These are phyloP conservation scores for Bruchidius siliquastri DNA, from an alignment of 2,888 invertebrate species.

Conservation along the genomic window DNA sequence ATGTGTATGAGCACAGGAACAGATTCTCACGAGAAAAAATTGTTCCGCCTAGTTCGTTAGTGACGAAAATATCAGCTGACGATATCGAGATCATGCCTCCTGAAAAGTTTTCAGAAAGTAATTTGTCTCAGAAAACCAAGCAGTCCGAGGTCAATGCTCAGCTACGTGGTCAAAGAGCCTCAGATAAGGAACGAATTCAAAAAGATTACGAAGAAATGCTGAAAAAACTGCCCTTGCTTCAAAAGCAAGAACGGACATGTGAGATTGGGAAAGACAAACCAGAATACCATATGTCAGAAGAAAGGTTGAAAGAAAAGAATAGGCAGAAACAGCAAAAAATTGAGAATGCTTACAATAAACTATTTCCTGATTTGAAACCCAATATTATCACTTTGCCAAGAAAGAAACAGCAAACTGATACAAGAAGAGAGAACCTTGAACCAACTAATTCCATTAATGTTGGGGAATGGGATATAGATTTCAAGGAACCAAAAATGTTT, in stretches of 20 bases:
- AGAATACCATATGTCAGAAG: conserved; percentile 45
- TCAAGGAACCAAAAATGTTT: conserved; percentile 25
- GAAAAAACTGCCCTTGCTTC: conserved; percentile 45
- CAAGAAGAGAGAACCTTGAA: conserved; percentile 12
- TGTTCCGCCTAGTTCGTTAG: conserved; percentile 31
- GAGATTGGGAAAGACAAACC: conserved; percentile 38
- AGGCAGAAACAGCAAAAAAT: conserved; percentile 49
- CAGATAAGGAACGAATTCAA: conserved; percentile 50
- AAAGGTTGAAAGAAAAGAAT: conserved; percentile 46
- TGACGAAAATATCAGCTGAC: conserved; percentile 40
- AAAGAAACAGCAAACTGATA: conserved; percentile 4
- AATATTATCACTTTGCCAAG: conserved; percentile 37
- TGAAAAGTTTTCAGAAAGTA: conserved; percentile 30
- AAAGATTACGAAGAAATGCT: conserved; percentile 51
- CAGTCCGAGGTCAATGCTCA: conserved; percentile 39
- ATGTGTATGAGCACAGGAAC: conserved; percentile 48
- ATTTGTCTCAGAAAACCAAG: conserved; percentile 31
- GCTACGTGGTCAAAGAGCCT: conserved; percentile 48
- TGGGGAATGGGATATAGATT: conserved; percentile 28
- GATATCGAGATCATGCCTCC: conserved; percentile 34
- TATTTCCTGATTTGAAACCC: conserved; percentile 33
- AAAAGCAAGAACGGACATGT: conserved; percentile 42
- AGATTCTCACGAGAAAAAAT: conserved; percentile 40
- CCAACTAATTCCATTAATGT: conserved; percentile 14
- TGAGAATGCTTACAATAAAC: conserved; percentile 51